Evolutionary conservation across 1,140 invertebrate species (phyloP).

Genomic region (Pseudomyrmex pallidus): DNA sequence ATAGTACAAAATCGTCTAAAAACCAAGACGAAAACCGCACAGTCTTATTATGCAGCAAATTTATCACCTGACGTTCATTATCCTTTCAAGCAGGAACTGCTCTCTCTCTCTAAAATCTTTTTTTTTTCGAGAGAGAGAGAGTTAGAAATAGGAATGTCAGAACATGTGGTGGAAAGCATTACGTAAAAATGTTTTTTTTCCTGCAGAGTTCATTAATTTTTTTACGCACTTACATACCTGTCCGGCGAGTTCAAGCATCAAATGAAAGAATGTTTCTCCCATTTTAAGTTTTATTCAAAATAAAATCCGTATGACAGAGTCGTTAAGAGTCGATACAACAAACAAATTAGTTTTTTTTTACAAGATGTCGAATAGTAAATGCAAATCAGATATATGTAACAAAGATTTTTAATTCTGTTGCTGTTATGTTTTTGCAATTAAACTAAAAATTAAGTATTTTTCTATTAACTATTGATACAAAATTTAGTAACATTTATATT

Average conservation of each 20-base stretch:
- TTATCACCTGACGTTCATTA: too few relatives aligned
- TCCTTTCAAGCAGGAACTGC: neutral
- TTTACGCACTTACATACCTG: too few relatives aligned
- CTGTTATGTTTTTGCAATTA: neutral
- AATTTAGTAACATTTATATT: too few relatives aligned
- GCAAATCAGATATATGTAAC: neutral
- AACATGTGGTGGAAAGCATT: slow-evolving; percentile 4
- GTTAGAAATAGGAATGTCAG: slow-evolving; percentile 13
- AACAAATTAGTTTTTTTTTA: neutral
- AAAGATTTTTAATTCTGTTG: neutral
- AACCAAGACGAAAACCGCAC: too few relatives aligned
- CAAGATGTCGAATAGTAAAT: neutral
- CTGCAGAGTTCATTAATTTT: neutral
- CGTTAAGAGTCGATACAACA: neutral
- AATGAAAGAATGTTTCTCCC: neutral
- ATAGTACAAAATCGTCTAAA: too few relatives aligned
- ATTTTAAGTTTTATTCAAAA: neutral
- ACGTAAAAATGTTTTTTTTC: neutral
- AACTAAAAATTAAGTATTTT: too few relatives aligned
- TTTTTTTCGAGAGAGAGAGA: neutral
- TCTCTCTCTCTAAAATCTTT: neutral
- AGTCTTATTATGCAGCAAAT: too few relatives aligned
- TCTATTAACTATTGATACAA: too few relatives aligned
- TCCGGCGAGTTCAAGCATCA: neutral
- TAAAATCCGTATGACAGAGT: neutral